Evolutionary conservation across 2,888 invertebrate genomes (phyloP), one percentile per base, ranked within the genome.

Genomic region (Chymomyza amoena): DNA sequence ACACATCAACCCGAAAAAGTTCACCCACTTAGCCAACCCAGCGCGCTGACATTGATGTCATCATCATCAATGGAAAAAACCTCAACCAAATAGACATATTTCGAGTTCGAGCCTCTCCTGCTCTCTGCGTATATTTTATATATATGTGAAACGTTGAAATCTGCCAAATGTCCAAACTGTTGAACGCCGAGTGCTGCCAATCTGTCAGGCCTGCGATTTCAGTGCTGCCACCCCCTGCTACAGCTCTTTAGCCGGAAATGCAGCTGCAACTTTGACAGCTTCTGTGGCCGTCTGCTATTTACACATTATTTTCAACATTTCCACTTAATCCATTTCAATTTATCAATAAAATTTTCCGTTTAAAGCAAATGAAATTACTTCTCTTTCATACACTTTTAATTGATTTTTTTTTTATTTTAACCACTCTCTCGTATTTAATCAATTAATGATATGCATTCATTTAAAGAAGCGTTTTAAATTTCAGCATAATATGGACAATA

Each of bases 351-450:
- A 6, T 57, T 18, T 57, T 57, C 4, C 25, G 18, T 57, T 57
- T 57, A 16, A 54, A 54, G 52, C 52, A 54, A 54, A 54, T 54
- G 16, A 68, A 64, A 25, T 20, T 50, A 52, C 25, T 52, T 62
- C 64, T 54, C 36, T 68, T 61, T 68, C 25, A 63, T 15, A 3
- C 16, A 6, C 13, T 70, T 57, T 76, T 59, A 76, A 75, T 69
- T 70, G 36, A 56, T 32, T 51, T 66, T 15, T 56, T 20, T 66
- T 15, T 56, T 20, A 6, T 66, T 15, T 56, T 20, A 6, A 13
- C 39, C 39, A 45, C 10, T 13, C 10, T 45, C 20, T 16, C 16
- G 50, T 5, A 4, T 57, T 69, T 28, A 60, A 66, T 56, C 65
- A 60, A 61, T 68, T 36, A 60, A 45, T 59, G 20, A 20, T 32